These are phyloP conservation scores for Macrotrachela quadricornifera DNA, from an alignment of 1,140 invertebrate species.

Conservation along the genomic window DNA sequence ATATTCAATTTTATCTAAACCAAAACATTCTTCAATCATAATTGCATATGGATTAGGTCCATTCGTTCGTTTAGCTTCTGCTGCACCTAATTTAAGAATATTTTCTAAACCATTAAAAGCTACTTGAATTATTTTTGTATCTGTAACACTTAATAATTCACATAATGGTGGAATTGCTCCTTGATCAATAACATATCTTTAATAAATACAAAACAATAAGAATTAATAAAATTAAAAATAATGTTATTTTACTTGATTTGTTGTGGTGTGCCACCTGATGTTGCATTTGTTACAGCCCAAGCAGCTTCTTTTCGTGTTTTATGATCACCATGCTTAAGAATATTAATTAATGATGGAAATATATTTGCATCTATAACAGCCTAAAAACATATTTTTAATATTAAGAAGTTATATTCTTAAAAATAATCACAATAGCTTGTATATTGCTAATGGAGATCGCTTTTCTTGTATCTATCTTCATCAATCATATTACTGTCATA, in stretches of 20 bases:
- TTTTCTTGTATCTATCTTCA: too few species aligned
- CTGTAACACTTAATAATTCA: constrained; percentile 73
- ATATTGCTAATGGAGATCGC: too few species aligned
- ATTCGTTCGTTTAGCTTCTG: constrained; percentile 43
- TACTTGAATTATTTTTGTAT: constrained; percentile 89
- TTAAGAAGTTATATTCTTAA: not conserved
- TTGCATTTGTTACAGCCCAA: constrained; percentile 93
- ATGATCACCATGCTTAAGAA: constrained; percentile 72
- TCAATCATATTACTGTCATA: too few species aligned
- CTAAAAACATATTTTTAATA: constrained; percentile 34
- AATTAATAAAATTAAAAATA: not conserved
- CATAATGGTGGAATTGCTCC: constrained; percentile 81
- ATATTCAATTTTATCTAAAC: constrained; percentile 56
- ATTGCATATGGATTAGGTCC: constrained; percentile 70
- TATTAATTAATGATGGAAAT: constrained; percentile 70
- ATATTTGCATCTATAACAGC: constrained; percentile 84
- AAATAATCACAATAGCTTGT: too few species aligned
- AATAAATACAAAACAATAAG: constrained; percentile 3
- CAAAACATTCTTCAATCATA: constrained; percentile 80
- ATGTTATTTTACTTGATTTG: constrained; percentile 51
- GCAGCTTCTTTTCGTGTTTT: constrained; percentile 91
- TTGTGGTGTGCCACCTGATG: constrained; percentile 72
- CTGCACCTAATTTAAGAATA: constrained; percentile 72
- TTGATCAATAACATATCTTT: constrained; percentile 32
- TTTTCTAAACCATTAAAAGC: constrained; percentile 86